These are phyloP conservation scores for Diaperis boleti DNA, from an alignment of 2,888 invertebrate species.

Conservation along the genomic window DNA sequence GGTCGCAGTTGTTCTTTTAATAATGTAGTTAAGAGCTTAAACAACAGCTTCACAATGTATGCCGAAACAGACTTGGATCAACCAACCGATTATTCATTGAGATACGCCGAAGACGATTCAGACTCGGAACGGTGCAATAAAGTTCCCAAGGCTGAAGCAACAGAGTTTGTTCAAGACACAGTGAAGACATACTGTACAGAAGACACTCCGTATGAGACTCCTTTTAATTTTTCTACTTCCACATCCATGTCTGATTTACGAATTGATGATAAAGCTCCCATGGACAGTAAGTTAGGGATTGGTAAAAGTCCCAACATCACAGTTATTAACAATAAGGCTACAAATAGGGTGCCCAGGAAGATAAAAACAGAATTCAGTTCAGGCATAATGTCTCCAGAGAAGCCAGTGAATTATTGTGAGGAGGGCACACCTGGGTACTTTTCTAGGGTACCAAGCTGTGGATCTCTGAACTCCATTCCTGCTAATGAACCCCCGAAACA, in stretches of 20 bases:
- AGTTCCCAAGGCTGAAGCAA: slow-evolving; percentile 54
- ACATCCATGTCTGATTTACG: slow-evolving; percentile 88
- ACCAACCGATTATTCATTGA: slow-evolving; percentile 91
- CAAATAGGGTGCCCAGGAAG: slow-evolving; percentile 1
- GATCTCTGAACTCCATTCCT: slow-evolving; percentile 66
- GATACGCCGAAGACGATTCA: slow-evolving; percentile 88
- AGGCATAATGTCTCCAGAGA: slow-evolving; percentile 82
- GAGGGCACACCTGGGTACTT: slow-evolving; percentile 88
- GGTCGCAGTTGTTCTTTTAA: slow-evolving; percentile 15
- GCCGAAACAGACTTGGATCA: slow-evolving; percentile 93
- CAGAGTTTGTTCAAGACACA: slow-evolving; percentile 76
- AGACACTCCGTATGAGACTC: slow-evolving; percentile 85
- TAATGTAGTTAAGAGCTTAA: slow-evolving; percentile 36
- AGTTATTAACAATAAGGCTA: neutral
- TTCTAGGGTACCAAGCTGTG: slow-evolving; percentile 72
- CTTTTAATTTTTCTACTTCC: slow-evolving; percentile 87
- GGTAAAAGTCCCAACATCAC: slow-evolving; percentile 1
- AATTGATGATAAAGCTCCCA: slow-evolving; percentile 61
- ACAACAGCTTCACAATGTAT: slow-evolving; percentile 74
- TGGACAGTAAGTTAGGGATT: slow-evolving; percentile 55
- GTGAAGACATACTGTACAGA: slow-evolving; percentile 94
- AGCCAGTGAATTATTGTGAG: slow-evolving; percentile 86
- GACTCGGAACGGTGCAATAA: slow-evolving; percentile 67
- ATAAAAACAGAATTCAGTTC: slow-evolving; percentile 68
- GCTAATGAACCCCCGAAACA: slow-evolving; percentile 49